These are phyloP conservation scores for Arctocebus calabarensis DNA, from an alignment of 2,797 vertebrate genomes.

Conservation along the genomic window DNA sequence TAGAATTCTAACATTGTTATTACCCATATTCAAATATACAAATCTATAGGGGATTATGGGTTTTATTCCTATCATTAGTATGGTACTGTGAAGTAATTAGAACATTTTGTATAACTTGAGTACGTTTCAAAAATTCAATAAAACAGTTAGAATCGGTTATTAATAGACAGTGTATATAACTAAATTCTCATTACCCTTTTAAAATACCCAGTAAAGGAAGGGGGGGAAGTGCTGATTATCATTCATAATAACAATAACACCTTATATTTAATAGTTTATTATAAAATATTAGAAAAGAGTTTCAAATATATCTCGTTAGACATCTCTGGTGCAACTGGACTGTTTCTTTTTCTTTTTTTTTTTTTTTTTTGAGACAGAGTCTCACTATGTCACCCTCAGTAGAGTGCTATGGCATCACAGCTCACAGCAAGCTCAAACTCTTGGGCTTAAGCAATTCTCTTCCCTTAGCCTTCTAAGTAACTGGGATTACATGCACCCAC, in stretches of 20 bases:
- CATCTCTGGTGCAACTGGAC: neutral
- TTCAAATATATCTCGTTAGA: constrained; percentile 30
- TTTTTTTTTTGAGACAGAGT: no score
- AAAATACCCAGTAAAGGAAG: constrained; percentile 49
- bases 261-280: neutral
- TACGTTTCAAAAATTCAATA: constrained; percentile 50
- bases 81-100: neutral
- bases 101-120: constrained; percentile 30
- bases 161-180: constrained; percentile 38
- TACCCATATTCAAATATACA: constrained; percentile 18
- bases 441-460: no score
- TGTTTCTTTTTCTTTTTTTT: no score
- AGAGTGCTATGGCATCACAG: no score
- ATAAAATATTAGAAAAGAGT: neutral
- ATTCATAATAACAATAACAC: neutral
- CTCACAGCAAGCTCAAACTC: no score
- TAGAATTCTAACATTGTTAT: constrained; percentile 15
- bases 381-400: no score
- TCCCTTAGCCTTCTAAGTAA: no score
- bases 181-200: constrained; percentile 52
- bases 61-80: neutral
- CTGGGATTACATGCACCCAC: no score
- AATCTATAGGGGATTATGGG: neutral
- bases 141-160: neutral
- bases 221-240: neutral